Evolutionary conservation across 1,140 invertebrate genomes (phyloP).

Genomic region (Calliopsis andreniformis): DNA sequence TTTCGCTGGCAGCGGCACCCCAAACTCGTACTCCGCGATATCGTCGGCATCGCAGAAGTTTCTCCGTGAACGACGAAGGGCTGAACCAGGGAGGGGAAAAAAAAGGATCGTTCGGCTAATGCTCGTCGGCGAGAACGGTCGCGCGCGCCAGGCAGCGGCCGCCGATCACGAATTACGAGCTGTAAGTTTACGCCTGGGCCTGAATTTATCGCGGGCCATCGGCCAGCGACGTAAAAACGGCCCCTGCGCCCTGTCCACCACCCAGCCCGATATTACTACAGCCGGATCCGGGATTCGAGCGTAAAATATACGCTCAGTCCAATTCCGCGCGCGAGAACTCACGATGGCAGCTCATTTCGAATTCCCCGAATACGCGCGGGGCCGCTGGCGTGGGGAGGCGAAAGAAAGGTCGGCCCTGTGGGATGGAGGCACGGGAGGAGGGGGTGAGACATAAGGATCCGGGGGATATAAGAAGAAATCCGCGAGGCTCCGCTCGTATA

Average conservation of each 20-base stretch:
- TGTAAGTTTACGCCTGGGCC: constrained; percentile 8
- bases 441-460: constrained; percentile 56
- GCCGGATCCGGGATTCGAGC: constrained; percentile 38
- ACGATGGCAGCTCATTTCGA: constrained; percentile 74
- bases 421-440: background rate
- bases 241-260: background rate
- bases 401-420: constrained; percentile 11
- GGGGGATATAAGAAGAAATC: constrained; percentile 77
- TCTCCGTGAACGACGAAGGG: no score
- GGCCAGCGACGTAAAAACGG: constrained; percentile 31
- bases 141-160: background rate
- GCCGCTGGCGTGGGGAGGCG: constrained; percentile 47
- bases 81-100: no score
- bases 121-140: background rate
- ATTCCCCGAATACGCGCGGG: constrained; percentile 77
- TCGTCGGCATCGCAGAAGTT: background rate
- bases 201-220: constrained; percentile 39
- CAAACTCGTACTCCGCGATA: background rate
- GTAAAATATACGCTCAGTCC: constrained; percentile 64
- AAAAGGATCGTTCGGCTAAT: no score
- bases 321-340: constrained; percentile 65
- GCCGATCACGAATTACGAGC: constrained; percentile 18
- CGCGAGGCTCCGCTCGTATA: constrained; percentile 78
- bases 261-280: constrained; percentile 45
- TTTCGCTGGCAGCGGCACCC: constrained; percentile 7